phyloP scores from a whole-genome alignment of 1,140 invertebrate genomes.

The Maconellicoccus hirsutus region DNA sequence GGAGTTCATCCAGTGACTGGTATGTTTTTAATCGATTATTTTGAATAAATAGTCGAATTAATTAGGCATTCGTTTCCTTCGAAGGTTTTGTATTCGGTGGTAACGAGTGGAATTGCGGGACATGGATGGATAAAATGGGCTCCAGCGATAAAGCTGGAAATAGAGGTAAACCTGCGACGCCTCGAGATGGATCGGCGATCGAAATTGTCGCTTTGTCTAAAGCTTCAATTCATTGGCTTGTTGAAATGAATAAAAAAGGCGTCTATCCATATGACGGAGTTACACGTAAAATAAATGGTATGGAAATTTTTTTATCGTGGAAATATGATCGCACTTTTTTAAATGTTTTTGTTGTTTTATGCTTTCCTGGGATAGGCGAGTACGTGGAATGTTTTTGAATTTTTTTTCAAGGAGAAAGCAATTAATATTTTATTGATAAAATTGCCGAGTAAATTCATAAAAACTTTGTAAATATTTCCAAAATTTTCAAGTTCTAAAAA shows the following conservation, averaged over 20 bases:
- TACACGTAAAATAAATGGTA: constrained; percentile 22
- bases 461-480: too few species aligned
- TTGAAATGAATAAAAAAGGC: constrained; percentile 48
- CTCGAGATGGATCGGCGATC: constrained; percentile 89
- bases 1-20: constrained; percentile 81
- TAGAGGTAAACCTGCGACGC: constrained; percentile 83
- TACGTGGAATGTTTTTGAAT: too few species aligned
- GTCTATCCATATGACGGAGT: constrained; percentile 59
- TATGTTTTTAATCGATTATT: constrained; percentile 27
- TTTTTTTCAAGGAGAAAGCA: too few species aligned
- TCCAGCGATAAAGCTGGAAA: constrained; percentile 83
- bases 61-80: constrained; percentile 84
- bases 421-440: too few species aligned
- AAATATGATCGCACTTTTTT: too few species aligned
- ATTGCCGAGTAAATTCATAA: too few species aligned
- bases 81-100: constrained; percentile 96
- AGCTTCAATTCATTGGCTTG: constrained; percentile 61
- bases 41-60: too few species aligned
- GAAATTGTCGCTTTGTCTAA: constrained; percentile 83
- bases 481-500: too few species aligned
- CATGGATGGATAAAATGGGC: constrained; percentile 99
- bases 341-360: too few species aligned
- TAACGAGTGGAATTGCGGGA: constrained; percentile 93
- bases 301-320: too few species aligned
- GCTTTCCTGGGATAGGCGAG: too few species aligned